Percentiles rank a stretch among this genome's conserved stretches.
Conservation (phyloP, 2,888 invertebrate genomes). For the Euclidia mi region DNA sequence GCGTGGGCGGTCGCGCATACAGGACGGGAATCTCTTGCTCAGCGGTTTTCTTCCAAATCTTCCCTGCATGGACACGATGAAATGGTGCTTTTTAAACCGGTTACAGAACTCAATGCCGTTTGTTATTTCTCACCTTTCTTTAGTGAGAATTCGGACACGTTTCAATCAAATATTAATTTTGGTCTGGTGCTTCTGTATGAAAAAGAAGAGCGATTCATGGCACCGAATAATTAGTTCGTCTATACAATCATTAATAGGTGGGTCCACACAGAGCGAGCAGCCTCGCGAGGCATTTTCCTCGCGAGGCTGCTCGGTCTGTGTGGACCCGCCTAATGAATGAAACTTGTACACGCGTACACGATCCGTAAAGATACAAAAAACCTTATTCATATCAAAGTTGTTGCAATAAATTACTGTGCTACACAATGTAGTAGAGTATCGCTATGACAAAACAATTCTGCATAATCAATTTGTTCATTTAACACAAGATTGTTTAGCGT, state of each 20-base stretch:
- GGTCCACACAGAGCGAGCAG: no score
- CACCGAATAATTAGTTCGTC: constrained; percentile 30
- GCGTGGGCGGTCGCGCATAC: constrained; percentile 72
- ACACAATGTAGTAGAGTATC: constrained; percentile 7
- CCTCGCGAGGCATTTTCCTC: no score
- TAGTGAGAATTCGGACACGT: constrained; percentile 21
- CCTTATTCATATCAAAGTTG: not conserved
- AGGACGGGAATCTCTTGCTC: constrained; percentile 57
- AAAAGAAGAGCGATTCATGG: not conserved
- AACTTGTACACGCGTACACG: constrained; percentile 7
- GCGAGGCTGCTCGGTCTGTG: no score
- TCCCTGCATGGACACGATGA: constrained; percentile 59
- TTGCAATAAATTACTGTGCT: not conserved
- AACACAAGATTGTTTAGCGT: constrained; percentile 79
- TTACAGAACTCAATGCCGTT: constrained; percentile 22
- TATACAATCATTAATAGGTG: not conserved
- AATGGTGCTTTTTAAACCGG: constrained; percentile 57
- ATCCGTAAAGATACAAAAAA: not conserved
- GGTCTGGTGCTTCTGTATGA: not conserved
- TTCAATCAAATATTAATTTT: constrained; percentile 29
- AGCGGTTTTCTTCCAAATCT: constrained; percentile 43
- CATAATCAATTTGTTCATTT: constrained; percentile 84
- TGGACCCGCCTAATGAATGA: no score
- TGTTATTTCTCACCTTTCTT: constrained; percentile 32
- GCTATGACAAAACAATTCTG: constrained; percentile 55